Evolutionary conservation across 2,888 invertebrate genomes (phyloP).

Genomic region (Pachycephus smyrnensis): DNA sequence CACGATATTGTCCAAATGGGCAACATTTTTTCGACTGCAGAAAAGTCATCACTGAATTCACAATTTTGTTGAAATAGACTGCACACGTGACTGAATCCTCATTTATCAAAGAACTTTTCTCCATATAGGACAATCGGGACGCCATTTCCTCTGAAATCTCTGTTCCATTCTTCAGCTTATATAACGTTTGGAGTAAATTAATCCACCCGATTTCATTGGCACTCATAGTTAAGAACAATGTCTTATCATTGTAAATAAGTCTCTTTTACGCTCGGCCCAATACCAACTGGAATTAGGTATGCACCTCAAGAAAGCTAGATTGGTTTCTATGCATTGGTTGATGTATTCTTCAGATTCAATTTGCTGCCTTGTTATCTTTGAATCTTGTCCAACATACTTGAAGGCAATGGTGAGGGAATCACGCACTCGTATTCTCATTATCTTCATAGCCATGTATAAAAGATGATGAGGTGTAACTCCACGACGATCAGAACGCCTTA

Average conservation of each 20-base stretch:
- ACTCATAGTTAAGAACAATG: constrained; percentile 61
- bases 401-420: constrained; percentile 37
- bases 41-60: constrained; percentile 46
- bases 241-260: constrained; percentile 61
- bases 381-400: constrained; percentile 45
- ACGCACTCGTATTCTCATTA: constrained; percentile 30
- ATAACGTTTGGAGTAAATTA: constrained; percentile 50
- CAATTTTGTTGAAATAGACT: constrained; percentile 58
- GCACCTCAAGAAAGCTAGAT: constrained; percentile 52
- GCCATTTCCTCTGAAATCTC: constrained; percentile 9
- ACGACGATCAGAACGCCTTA: constrained; percentile 47
- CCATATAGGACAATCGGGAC: constrained; percentile 22
- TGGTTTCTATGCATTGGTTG: constrained; percentile 47
- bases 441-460: constrained; percentile 36
- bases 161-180: constrained; percentile 40
- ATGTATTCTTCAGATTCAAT: constrained; percentile 50
- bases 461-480: constrained; percentile 44
- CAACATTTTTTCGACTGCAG: constrained; percentile 47
- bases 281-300: constrained; percentile 59
- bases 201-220: constrained; percentile 63
- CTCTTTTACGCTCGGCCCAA: constrained; percentile 57
- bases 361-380: constrained; percentile 44
- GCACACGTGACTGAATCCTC: constrained; percentile 51
- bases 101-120: constrained; percentile 38
- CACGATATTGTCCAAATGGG: constrained; percentile 52